Conservation (phyloP, 2,797 vertebrate species). For the Pseudochaenichthys georgianus region DNA sequence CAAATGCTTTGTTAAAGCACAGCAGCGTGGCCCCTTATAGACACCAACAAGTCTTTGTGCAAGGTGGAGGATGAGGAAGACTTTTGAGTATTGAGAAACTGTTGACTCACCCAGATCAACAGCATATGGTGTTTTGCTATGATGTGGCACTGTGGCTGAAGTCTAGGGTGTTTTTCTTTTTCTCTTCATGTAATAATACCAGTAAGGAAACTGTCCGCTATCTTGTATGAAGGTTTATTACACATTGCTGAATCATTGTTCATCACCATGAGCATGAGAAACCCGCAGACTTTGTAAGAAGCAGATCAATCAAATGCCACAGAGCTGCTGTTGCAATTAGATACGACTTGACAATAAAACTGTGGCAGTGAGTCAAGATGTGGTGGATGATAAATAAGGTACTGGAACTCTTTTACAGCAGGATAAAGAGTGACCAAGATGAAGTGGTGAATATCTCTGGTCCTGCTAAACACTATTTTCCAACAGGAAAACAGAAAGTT, state of each 20-base stretch:
- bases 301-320: constrained; percentile 45
- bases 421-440: constrained; percentile 60
- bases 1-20: constrained; percentile 15
- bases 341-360: constrained; percentile 51
- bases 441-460: constrained; percentile 44
- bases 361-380: constrained; percentile 68
- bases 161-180: constrained; percentile 13
- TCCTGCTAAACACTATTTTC: constrained; percentile 30
- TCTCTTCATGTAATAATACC: constrained; percentile 31
- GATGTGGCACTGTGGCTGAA: constrained; percentile 52
- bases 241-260: constrained; percentile 59
- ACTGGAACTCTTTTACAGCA: constrained; percentile 40
- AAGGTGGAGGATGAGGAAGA: constrained; percentile 37
- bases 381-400: constrained; percentile 59
- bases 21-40: constrained; percentile 33
- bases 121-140: constrained; percentile 62
- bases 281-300: constrained; percentile 25
- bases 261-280: constrained; percentile 27
- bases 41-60: constrained; percentile 30
- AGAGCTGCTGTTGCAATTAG: constrained; percentile 51
- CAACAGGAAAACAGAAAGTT: constrained; percentile 19
- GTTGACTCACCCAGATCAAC: constrained; percentile 61
- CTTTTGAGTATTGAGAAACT: constrained; percentile 48
- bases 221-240: constrained; percentile 30
- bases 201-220: constrained; percentile 58